phyloP scores from a whole-genome alignment of 2,888 invertebrate species.

The Drosophila cracens region DNA sequence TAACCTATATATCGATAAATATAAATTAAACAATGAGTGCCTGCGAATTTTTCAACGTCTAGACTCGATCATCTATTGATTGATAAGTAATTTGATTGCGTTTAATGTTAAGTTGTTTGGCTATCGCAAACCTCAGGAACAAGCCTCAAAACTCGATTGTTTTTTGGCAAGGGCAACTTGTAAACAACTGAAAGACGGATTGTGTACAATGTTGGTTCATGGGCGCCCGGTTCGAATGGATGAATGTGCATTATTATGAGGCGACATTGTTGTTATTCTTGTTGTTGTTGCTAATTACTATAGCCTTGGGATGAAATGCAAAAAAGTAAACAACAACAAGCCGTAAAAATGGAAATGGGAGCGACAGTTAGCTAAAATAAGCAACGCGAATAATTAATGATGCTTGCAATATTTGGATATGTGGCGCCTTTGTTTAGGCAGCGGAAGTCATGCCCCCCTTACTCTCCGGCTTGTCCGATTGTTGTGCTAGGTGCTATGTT shows the following conservation, averaged over 20 bases:
- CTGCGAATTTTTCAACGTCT: neutral
- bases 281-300: constrained; percentile 20
- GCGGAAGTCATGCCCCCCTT: constrained; percentile 50
- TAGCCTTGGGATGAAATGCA: constrained; percentile 51
- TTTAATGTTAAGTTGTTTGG: constrained; percentile 42
- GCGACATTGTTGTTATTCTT: constrained; percentile 17
- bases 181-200: constrained; percentile 31
- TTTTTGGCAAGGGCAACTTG: constrained; percentile 30
- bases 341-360: constrained; percentile 10
- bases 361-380: constrained; percentile 46
- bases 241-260: constrained; percentile 60
- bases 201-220: constrained; percentile 58
- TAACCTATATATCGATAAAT: neutral
- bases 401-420: constrained; percentile 58
- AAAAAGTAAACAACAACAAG: constrained; percentile 24
- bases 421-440: constrained; percentile 67
- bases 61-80: neutral
- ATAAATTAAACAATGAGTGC: neutral
- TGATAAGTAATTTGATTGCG: constrained; percentile 7
- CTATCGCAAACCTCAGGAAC: constrained; percentile 37
- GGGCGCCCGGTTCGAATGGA: constrained; percentile 50
- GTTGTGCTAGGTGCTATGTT: constrained; percentile 20
- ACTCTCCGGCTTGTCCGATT: constrained; percentile 6
- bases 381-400: constrained; percentile 71
- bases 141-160: constrained; percentile 35